These are phyloP conservation scores for Tapirus terrestris DNA, from an alignment of 2,113 vertebrate genomes.

Conservation along the genomic window DNA sequence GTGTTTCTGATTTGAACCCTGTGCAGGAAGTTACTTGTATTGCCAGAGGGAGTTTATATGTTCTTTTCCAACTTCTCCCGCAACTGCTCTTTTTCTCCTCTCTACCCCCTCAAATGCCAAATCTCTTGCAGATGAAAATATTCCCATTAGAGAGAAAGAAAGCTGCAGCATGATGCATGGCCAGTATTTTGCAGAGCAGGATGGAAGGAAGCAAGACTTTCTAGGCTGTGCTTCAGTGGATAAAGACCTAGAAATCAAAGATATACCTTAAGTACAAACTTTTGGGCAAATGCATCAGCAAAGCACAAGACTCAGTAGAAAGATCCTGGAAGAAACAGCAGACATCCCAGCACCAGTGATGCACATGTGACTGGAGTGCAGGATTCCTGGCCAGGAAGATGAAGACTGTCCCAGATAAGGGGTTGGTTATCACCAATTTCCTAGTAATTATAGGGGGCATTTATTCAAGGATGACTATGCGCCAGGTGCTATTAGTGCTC, in stretches of 20 bases:
- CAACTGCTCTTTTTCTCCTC: background rate
- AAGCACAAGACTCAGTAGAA: background rate
- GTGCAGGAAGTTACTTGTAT: conserved; percentile 20
- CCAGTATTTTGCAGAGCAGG: background rate
- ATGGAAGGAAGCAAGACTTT: background rate
- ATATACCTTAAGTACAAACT: background rate
- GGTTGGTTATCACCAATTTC: background rate
- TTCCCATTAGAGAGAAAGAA: background rate
- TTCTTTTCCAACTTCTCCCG: conserved; percentile 14
- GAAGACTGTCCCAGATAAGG: background rate
- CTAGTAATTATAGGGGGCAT: background rate
- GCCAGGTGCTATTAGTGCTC: background rate
- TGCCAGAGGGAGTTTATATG: background rate
- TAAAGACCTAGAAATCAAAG: background rate
- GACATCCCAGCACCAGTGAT: background rate
- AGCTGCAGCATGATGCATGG: background rate
- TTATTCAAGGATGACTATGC: background rate
- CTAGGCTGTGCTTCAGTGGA: background rate
- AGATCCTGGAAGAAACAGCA: background rate
- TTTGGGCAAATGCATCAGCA: background rate
- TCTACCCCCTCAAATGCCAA: background rate
- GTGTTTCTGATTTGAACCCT: conserved; percentile 56
- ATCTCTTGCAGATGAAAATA: background rate
- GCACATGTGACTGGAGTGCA: background rate
- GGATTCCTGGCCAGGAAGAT: background rate